Base-by-base conservation (phyloP, 2,888 invertebrate species). In the Ectemnius lituratus region DNA sequence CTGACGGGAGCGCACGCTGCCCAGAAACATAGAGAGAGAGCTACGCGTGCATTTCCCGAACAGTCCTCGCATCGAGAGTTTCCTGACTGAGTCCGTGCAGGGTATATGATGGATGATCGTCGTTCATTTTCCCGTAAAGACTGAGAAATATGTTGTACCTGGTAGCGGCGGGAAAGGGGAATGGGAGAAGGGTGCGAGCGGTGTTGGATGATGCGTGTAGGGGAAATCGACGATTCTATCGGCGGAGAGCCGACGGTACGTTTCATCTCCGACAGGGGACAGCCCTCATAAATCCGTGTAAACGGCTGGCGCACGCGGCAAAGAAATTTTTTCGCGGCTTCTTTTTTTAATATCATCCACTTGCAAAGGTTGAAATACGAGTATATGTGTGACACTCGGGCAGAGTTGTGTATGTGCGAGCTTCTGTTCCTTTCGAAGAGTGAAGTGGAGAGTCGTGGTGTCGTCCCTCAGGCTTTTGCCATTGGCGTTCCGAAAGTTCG, bases 81-180 rank as follows among this genome's bases (percentile, higher is more conserved):
- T 18, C 8, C 13, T 4, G n/a, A 52, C 18, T 27, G 45, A 59
- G 57, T 45, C 23, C 62, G 18, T 46, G 52, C 46, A 56, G 68
- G 68, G 71, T 72, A 60, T 66, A 49, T 72, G 76, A 77, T 63
- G 57, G 66, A 77, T 69, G 76, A 57, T 45, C 62, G 62, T 23
- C 76, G 72, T 76, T 77, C 68, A 72, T 76, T 76, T 76, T 68
- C 63, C 66, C 65, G 68, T 77, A 77, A 77, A 62, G 62, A 76
- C 45, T 59, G 76, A 59, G 47, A 77, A 76, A 76, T 77, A 76
- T 69, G 76, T 76, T 69, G 72, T 64, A 37, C 6, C 37, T 37
- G 23, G 18, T 27, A 58, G 63, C n/a, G n/a, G n/a, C n/a, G n/a
- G n/a, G n/a, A n/a, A n/a, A n/a, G n/a, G n/a, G n/a, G n/a, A 72